These are phyloP conservation scores for Deroptyus accipitrinus DNA, from an alignment of 2,113 vertebrate genomes.

Conservation along the genomic window DNA sequence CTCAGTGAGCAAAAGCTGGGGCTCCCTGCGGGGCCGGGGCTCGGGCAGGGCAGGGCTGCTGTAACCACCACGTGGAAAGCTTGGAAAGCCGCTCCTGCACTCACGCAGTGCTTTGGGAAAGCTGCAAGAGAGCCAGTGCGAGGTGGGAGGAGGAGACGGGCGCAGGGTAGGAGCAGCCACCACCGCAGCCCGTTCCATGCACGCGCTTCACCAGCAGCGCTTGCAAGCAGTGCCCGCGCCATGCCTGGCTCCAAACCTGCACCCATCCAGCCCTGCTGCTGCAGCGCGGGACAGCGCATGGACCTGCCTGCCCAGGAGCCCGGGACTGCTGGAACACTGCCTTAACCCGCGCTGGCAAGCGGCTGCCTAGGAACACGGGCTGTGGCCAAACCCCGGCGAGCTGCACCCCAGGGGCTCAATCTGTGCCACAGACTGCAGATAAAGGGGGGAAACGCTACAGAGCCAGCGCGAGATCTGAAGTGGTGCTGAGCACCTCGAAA, in stretches of 20 bases:
- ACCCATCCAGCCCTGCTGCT: background rate
- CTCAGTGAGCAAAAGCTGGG: background rate
- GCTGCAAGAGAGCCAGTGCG: background rate
- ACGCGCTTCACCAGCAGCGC: background rate
- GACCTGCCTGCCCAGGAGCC: constrained; percentile 49
- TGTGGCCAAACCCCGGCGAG: background rate
- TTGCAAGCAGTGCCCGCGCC: background rate
- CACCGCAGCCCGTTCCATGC: background rate
- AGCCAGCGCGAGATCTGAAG: background rate
- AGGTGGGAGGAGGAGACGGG: background rate
- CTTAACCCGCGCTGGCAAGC: constrained; percentile 27
- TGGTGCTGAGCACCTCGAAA: background rate
- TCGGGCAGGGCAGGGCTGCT: background rate
- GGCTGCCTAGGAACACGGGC: background rate
- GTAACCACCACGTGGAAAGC: fast-evolving
- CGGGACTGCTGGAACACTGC: constrained; percentile 65
- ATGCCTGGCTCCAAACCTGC: fast-evolving
- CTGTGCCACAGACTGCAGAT: background rate
- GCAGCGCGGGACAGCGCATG: background rate
- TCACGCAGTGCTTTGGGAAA: background rate
- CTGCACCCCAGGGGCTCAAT: fast-evolving
- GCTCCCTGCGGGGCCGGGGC: background rate
- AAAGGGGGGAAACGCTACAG: fast-evolving
- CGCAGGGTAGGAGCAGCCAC: background rate
- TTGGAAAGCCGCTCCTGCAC: background rate